Evolutionary conservation across 92 coral and sea anemone species (phyloP).

Genomic region (Hydrozoanthus gracilis): DNA sequence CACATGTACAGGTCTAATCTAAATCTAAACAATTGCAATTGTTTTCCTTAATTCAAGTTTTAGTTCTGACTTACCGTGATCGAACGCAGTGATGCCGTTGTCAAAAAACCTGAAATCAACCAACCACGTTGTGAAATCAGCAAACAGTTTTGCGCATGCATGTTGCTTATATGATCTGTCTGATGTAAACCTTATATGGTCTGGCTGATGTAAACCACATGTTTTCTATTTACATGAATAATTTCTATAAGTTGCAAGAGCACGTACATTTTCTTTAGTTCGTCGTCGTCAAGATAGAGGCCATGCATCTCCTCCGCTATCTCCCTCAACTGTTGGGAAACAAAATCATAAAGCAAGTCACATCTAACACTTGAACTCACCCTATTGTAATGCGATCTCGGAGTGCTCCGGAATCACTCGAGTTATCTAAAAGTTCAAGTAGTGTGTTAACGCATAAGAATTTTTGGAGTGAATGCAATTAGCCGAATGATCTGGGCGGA

Average conservation of each 20-base stretch:
- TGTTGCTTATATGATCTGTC: too few species aligned
- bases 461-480: too few species aligned
- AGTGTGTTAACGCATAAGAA: too few species aligned
- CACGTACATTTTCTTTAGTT: constrained; percentile 22
- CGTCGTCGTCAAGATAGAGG: constrained; percentile 35
- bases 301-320: neutral
- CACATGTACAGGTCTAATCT: neutral
- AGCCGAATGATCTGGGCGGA: too few species aligned
- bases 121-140: neutral
- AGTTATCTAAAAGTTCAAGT: too few species aligned
- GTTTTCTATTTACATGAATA: too few species aligned
- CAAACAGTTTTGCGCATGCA: too few species aligned
- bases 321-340: constrained; percentile 12
- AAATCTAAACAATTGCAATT: neutral
- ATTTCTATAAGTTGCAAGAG: neutral
- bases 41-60: neutral
- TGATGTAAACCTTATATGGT: too few species aligned
- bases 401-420: too few species aligned
- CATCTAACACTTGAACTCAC: too few species aligned
- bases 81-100: constrained; percentile 24
- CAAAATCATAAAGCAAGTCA: neutral
- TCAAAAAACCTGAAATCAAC: constrained; percentile 23
- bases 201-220: too few species aligned
- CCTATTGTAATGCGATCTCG: too few species aligned
- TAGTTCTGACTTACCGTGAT: constrained; percentile 1